Evolutionary conservation across 2,888 invertebrate genomes (phyloP), one percentile per base, ranked within the genome.

Genomic region (Teinopalpus imperialis): DNA sequence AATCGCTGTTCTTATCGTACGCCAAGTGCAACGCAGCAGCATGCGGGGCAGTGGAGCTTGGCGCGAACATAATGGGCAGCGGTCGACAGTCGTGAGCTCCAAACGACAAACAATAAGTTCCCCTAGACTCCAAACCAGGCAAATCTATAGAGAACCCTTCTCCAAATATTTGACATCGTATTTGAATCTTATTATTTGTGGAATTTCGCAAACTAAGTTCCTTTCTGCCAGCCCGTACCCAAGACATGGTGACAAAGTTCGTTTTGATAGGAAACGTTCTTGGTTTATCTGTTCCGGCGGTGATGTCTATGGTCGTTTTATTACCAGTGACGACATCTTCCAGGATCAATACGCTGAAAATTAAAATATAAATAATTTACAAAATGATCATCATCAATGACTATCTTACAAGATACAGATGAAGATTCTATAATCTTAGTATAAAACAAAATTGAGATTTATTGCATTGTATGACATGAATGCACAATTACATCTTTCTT

Each of bases 191-290:
- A 36, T 69, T 80, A 14, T 82, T 66, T 0, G 67, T 64, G 0
- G 60, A 65, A 46, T 86, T 88, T 53, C 85, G 85, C 41, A 88
- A 48, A 40, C 81, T 86, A 1, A 88, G 59, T 36, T 87, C 85
- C 42, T 82, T 87, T 3, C 81, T 57, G 0, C 79, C 86, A 0
- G 70, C 42, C 1, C 78, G 66, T 2, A 86, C 77, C 80, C 82
- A 88, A 0, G 85, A 81, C 51, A 88, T 59, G 0, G 60, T 59
- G 23, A 57, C 66, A 51, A 69, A 60, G 47, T 75, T 87, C 0
- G 82, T 83, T 49, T 85, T 83, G 12, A 88, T 75, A 0, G 87
- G 87, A 49, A 87, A 88, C 0, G 55, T 43, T 53, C 71, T 79
- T 0, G 72, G 68, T 23, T 63, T 70, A 0, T 80, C 78, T 1